phyloP scores from a whole-genome alignment of 2,797 vertebrate species.

The Etheostoma nigrum region DNA sequence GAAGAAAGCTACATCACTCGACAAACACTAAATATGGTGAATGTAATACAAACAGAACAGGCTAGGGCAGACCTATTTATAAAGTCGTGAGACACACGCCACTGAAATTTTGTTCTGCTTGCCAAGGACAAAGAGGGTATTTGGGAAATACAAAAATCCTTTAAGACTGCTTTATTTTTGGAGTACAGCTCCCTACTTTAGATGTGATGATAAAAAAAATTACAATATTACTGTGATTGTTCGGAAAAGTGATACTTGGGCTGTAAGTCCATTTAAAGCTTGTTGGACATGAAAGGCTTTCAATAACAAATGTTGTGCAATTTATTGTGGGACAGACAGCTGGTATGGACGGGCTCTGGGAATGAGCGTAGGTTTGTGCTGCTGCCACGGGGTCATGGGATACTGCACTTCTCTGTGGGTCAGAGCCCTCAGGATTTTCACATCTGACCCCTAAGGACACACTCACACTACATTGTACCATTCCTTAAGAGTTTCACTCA shows the following conservation, averaged over 20 bases:
- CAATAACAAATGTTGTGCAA: constrained; percentile 69
- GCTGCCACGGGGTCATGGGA: constrained; percentile 71
- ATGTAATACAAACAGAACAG: constrained; percentile 16
- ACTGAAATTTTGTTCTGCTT: constrained; percentile 29
- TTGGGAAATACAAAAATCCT: constrained; percentile 1
- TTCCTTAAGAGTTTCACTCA: constrained; percentile 59
- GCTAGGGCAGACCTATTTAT: constrained; percentile 43
- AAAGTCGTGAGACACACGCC: constrained; percentile 29
- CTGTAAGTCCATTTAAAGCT: constrained; percentile 30
- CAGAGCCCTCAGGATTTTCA: constrained; percentile 63
- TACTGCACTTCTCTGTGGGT: constrained; percentile 49
- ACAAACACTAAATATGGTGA: constrained; percentile 14
- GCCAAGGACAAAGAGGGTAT: constrained; percentile 33
- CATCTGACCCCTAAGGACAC: constrained; percentile 64
- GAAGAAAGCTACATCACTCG: not conserved
- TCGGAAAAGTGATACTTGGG: not conserved
- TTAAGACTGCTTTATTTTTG: not conserved
- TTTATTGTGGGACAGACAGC: constrained; percentile 62
- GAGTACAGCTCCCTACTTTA: constrained; percentile 1
- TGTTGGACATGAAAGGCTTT: constrained; percentile 58
- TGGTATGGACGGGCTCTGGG: constrained; percentile 54
- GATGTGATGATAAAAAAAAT: not conserved
- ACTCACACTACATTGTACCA: constrained; percentile 41
- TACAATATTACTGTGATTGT: not conserved
- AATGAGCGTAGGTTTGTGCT: constrained; percentile 56